Base-by-base conservation (phyloP, 1,140 invertebrate species). In the Lordiphosa stackelbergi region DNA sequence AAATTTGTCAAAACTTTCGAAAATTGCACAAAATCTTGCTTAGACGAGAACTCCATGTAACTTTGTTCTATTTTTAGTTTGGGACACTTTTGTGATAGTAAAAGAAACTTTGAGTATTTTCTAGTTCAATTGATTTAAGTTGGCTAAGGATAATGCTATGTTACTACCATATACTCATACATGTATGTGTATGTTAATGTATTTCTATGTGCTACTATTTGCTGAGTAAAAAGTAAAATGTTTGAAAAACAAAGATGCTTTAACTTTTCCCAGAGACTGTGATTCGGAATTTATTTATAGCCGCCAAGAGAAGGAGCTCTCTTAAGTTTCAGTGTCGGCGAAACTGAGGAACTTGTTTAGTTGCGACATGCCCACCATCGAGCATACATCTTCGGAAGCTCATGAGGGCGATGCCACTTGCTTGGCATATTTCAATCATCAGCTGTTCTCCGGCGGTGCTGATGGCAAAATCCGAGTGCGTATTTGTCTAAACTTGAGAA, bases 381-480 rank as follows among this genome's bases (percentile, higher is more conserved):
- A 84, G 34, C 45, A 73, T 53, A 63, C 58, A 7, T 85, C 85
- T 5, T 31, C 53, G 11, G 85, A 87, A 53, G 68, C 73, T n/a
- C 87, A 88, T 45, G 74, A 86, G 52, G 85, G 86, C 11, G 87
- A 88, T 52, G 73, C 69, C 47, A 81, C 77, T 41, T 84, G 69
- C 48, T 46, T 88, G 43, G 65, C 56, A 28, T 88, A 69, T 28
- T 71, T 60, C 31, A 49, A 74, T 42, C 58, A 69, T 36, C 79
- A 85, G 54, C 53, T 88, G 48, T 88, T 86, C 59, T 85, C 84
- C 38, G 87, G 85, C 31, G 85, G 86, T n/a, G 86, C 86, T 5
- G 87, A 88, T 72, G 86, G 86, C n/a, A 87, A 85, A 73, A 86
- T 88, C 45, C 73, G 84, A 60, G 87, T 88, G 48, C 70, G 75